Percentiles rank a stretch among this genome's conserved stretches.
Conservation (phyloP, 2,113 vertebrate species). For the Sceloporus undulatus region DNA sequence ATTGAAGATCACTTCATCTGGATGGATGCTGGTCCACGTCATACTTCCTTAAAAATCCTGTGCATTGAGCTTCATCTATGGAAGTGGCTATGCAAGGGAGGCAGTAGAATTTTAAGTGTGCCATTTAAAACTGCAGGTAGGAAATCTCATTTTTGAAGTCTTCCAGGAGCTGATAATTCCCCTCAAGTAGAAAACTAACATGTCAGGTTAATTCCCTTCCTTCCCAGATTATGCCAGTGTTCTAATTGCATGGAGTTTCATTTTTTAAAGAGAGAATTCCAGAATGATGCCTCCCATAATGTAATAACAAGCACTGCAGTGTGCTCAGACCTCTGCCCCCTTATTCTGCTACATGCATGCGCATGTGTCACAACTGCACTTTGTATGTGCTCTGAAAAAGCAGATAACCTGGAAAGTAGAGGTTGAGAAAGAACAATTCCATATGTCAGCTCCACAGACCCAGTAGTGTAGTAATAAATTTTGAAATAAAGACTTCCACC, state of each 20-base stretch:
- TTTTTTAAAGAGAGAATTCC: background rate
- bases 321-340: background rate
- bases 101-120: too few relatives aligned
- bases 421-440: background rate
- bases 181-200: background rate
- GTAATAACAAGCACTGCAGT: too few relatives aligned
- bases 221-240: background rate
- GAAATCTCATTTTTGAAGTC: background rate
- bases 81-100: background rate
- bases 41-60: background rate
- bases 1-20: conserved; percentile 7
- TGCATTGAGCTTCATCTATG: background rate
- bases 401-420: background rate
- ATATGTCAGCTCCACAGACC: background rate
- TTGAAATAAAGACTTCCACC: too few relatives aligned
- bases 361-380: background rate
- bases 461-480: too few relatives aligned
- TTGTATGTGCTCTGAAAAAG: background rate
- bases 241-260: background rate
- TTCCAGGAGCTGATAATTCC: background rate
- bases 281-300: background rate
- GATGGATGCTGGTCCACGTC: background rate
- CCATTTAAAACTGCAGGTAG: background rate
- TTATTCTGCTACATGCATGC: background rate
- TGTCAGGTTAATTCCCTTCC: background rate